phyloP scores from a whole-genome alignment of 2,797 vertebrate species.

The Mormyrops boulengeri region DNA sequence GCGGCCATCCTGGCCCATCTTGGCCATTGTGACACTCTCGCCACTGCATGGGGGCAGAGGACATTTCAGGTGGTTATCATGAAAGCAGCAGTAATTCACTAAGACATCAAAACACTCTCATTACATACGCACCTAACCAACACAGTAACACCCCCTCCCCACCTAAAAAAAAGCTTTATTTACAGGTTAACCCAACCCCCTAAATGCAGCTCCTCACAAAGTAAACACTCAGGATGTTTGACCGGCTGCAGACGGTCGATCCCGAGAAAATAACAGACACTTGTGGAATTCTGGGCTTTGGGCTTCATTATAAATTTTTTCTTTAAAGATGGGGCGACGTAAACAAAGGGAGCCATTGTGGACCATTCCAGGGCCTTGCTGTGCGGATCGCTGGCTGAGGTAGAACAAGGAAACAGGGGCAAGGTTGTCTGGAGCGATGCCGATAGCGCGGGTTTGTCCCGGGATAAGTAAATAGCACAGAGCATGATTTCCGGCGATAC shows the following conservation, averaged over 20 bases:
- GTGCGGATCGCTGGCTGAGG: background rate
- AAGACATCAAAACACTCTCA: background rate
- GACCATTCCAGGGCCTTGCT: background rate
- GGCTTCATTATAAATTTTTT: background rate
- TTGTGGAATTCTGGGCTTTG: background rate
- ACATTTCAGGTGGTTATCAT: background rate
- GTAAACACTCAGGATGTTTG: background rate
- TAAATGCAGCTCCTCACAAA: background rate
- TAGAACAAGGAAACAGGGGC: background rate
- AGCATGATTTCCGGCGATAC: background rate
- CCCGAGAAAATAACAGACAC: background rate
- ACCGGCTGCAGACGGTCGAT: background rate
- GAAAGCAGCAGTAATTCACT: background rate
- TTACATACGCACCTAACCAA: background rate
- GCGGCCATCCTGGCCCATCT: background rate
- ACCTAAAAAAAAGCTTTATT: background rate
- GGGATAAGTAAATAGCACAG: background rate
- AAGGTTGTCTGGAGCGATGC: background rate
- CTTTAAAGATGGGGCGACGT: background rate
- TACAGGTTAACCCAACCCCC: background rate
- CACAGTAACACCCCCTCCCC: background rate
- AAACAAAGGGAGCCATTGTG: background rate
- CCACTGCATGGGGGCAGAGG: background rate
- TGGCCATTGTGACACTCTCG: background rate
- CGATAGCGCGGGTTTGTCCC: background rate